Evolutionary conservation across 1,140 invertebrate species (phyloP).

Genomic region (Chionoecetes opilio): DNA sequence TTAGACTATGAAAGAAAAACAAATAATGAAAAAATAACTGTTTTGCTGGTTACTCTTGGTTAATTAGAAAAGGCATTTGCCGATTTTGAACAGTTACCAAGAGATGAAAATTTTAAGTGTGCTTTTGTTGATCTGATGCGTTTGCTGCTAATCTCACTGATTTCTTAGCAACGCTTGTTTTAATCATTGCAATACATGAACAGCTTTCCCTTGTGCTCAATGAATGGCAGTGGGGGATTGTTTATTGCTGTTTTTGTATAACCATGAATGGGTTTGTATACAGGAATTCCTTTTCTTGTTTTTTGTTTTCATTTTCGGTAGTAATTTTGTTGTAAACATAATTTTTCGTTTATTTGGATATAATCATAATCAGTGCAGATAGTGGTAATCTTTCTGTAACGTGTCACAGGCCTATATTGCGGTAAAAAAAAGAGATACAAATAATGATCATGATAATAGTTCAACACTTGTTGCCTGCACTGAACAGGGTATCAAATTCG

Average conservation of each 20-base stretch:
- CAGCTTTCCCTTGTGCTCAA: constrained; percentile 44
- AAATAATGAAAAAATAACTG: no score
- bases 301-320: background rate
- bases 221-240: background rate
- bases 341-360: background rate
- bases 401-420: background rate
- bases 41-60: constrained; percentile 24
- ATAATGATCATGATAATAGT: background rate
- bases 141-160: constrained; percentile 40
- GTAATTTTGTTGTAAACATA: background rate
- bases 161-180: constrained; percentile 52
- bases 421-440: background rate
- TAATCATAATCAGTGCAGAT: background rate
- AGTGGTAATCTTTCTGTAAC: background rate
- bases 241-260: constrained; percentile 42
- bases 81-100: constrained; percentile 9
- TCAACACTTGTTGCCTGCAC: background rate
- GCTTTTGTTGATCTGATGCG: background rate
- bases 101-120: background rate
- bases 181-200: constrained; percentile 56
- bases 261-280: background rate
- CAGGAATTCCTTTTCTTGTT: constrained; percentile 25
- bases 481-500: background rate
- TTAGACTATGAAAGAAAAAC: background rate
- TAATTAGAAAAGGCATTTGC: constrained; percentile 37